Conservation (phyloP, 2,113 vertebrate genomes). For the Empidonax alnorum region DNA sequence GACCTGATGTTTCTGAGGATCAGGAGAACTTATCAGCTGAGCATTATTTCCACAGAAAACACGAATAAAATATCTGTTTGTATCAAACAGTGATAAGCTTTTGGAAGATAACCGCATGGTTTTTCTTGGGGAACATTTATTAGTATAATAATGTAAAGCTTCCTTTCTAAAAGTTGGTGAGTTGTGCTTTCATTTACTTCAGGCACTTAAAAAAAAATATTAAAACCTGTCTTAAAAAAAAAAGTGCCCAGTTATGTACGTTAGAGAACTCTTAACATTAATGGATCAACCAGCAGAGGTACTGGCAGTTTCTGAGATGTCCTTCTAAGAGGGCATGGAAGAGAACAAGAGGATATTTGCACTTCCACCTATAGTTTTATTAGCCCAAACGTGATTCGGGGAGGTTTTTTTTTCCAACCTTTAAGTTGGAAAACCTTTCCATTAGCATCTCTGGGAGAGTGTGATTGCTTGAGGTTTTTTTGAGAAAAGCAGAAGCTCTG, state of each 20-base stretch:
- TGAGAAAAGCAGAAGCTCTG: neutral
- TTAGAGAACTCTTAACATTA: neutral
- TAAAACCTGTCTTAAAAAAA: rapidly evolving
- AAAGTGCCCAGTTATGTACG: neutral
- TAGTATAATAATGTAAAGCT: neutral
- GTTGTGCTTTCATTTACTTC: neutral
- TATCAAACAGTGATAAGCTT: neutral
- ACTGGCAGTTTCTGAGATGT: neutral
- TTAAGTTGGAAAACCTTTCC: neutral
- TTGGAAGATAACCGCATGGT: neutral
- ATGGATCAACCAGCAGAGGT: neutral
- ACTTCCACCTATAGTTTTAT: neutral
- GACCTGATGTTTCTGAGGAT: neutral
- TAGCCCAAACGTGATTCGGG: neutral
- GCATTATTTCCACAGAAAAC: neutral
- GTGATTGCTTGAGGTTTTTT: neutral
- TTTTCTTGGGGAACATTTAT: neutral
- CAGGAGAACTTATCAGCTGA: neutral
- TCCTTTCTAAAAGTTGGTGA: neutral
- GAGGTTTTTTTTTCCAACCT: neutral
- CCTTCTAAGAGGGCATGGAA: neutral
- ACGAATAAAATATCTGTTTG: neutral
- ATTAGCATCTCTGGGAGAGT: neutral
- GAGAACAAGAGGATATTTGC: neutral
- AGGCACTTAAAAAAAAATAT: neutral